Conservation (phyloP, 2,113 vertebrate species). For the Vulpes ferrilata region DNA sequence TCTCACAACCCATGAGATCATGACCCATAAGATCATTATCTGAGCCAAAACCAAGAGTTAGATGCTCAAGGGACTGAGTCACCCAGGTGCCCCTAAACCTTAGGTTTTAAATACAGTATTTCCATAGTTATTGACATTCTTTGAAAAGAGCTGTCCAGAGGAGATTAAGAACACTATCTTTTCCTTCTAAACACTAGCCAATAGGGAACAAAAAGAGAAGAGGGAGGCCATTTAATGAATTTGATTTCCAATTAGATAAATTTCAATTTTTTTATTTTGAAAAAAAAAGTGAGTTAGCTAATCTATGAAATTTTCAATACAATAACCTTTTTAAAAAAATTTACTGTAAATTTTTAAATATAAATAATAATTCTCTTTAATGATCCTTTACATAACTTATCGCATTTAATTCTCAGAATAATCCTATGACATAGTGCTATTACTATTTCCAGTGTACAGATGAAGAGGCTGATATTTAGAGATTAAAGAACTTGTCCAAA, state of each 20-base stretch:
- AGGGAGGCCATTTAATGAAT: not conserved
- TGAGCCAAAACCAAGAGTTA: not conserved
- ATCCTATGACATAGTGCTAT: not conserved
- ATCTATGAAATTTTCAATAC: not conserved
- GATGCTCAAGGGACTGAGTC: not conserved
- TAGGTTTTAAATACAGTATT: not conserved
- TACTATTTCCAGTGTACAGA: not conserved
- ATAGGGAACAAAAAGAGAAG: not conserved
- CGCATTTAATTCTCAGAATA: constrained; percentile 32
- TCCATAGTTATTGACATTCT: not conserved
- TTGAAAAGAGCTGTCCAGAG: constrained; percentile 10
- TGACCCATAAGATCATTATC: not conserved
- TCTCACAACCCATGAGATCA: not conserved
- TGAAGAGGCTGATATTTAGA: constrained; percentile 36
- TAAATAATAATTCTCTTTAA: not conserved
- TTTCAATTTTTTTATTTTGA: constrained; percentile 5
- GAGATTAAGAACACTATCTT: not conserved
- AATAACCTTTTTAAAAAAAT: not conserved
- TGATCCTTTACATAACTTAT: not conserved
- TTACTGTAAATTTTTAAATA: not conserved
- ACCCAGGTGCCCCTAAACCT: not conserved
- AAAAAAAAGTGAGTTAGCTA: constrained; percentile 34
- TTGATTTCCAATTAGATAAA: not conserved
- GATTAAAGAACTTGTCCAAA: not conserved
- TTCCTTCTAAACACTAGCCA: not conserved